phyloP scores from a whole-genome alignment of 2,888 invertebrate genomes.

The Caradrina clavipalpis region DNA sequence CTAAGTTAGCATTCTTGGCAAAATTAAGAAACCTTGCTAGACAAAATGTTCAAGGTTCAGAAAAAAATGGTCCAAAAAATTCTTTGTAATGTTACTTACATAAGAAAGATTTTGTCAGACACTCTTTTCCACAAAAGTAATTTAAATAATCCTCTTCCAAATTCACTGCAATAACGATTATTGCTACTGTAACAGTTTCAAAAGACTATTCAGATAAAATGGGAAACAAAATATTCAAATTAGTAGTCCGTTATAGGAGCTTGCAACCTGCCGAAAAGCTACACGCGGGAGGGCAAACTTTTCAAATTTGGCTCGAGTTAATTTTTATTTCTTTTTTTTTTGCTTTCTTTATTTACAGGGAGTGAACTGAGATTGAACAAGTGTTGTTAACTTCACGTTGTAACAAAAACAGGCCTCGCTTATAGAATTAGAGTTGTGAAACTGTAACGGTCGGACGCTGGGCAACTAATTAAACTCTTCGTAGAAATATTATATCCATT shows the following conservation, averaged over 20 bases:
- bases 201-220: constrained; percentile 32
- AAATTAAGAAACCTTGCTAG: constrained; percentile 30
- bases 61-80: neutral
- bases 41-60: neutral
- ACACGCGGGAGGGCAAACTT: constrained; percentile 45
- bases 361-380: constrained; percentile 62
- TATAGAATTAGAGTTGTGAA: constrained; percentile 77
- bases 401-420: constrained; percentile 69
- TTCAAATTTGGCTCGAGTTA: constrained; percentile 50
- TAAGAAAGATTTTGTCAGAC: no score
- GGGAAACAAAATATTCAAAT: constrained; percentile 55
- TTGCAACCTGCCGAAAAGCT: constrained; percentile 39
- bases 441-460: constrained; percentile 68
- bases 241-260: constrained; percentile 38
- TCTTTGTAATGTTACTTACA: neutral
- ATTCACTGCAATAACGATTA: constrained; percentile 40
- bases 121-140: neutral
- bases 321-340: constrained; percentile 54
- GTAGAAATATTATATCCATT: constrained; percentile 57
- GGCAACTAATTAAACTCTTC: constrained; percentile 72
- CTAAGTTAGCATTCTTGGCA: constrained; percentile 23
- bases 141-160: constrained; percentile 40
- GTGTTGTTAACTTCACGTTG: constrained; percentile 66
- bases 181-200: constrained; percentile 50
- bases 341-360: constrained; percentile 56